Evolutionary conservation across 2,888 invertebrate genomes (phyloP), one percentile per base, ranked within the genome.

Genomic region (Cylloceria caligata): DNA sequence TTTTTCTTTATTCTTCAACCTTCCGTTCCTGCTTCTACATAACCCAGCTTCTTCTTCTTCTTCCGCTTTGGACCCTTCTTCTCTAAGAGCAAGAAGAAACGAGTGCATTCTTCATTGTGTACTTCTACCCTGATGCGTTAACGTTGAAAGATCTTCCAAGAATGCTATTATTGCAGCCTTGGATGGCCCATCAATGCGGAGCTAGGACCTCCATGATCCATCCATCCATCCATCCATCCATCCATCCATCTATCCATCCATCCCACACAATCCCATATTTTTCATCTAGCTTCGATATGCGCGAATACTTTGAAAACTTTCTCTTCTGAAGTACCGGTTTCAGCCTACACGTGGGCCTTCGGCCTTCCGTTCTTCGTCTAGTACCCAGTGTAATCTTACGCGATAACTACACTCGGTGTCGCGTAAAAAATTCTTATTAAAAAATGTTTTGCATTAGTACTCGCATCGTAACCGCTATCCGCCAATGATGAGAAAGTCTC

Each of bases 161-260:
- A 91, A 91, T 90, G 88, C 87, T 88, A 91, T 91, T 90, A 91
- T 89, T 88, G 87, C 88, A 86, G 87, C 88, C 88, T 88, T 85
- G 88, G 85, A 85, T 86, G 81, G 84, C 86, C 87, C 86, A 86
- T 57, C 5, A 76, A 74, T 47, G 36, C 45, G 21, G 24, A 55
- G 47, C 57, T 72, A 65, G 65, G 69, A 60, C 49, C 34, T 72
- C 36, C 11, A 71, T 60, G 55, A 75, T 47, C 67, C 45, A 64
- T 65, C 65, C 75, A 67, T 67, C 71, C 65, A n/a, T n/a, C n/a
- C n/a, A n/a, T n/a, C n/a, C n/a, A n/a, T n/a, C n/a, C n/a, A n/a
- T n/a, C n/a, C n/a, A n/a, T n/a, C n/a, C n/a, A n/a, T n/a, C n/a
- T n/a, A 75, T 47, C 67, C 45, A 64, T 65, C 65, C 75, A 67